phyloP scores from a whole-genome alignment of 2,113 vertebrate genomes.

The Pygathrix nemaeus region DNA sequence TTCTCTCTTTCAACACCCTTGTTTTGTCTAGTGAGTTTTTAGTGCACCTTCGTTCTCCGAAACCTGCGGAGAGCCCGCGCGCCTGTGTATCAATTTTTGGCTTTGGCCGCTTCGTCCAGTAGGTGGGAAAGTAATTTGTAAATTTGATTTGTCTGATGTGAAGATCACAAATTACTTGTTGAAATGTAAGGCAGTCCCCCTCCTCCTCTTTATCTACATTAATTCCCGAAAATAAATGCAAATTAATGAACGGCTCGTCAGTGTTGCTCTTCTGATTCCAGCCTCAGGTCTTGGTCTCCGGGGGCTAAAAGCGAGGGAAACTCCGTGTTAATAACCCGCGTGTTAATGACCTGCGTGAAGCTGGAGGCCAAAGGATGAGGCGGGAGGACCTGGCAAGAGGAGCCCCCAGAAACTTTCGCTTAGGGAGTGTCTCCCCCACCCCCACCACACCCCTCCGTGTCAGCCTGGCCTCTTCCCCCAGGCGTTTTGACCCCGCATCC shows the following conservation, averaged over 20 bases:
- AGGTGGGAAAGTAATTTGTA: conserved; percentile 77
- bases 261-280: conserved; percentile 77
- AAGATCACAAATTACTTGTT: conserved; percentile 80
- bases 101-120: conserved; percentile 74
- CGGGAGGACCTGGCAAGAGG: background rate
- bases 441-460: background rate
- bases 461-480: background rate
- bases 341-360: conserved; percentile 37
- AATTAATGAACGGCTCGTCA: conserved; percentile 77
- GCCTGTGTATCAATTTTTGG: conserved; percentile 59
- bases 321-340: conserved; percentile 2
- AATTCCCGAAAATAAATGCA: conserved; percentile 85
- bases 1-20: conserved; percentile 45
- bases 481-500: conserved; percentile 62
- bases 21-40: conserved; percentile 64
- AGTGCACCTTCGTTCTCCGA: conserved; percentile 54
- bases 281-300: background rate
- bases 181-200: conserved; percentile 83
- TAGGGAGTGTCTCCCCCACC: background rate
- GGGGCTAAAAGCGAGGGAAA: background rate
- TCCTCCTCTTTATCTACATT: conserved; percentile 64
- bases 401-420: background rate
- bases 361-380: conserved; percentile 5
- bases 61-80: conserved; percentile 33
- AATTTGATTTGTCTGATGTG: conserved; percentile 80